These are phyloP conservation scores for Stegostoma tigrinum DNA, from an alignment of 2,113 vertebrate species.

Conservation along the genomic window DNA sequence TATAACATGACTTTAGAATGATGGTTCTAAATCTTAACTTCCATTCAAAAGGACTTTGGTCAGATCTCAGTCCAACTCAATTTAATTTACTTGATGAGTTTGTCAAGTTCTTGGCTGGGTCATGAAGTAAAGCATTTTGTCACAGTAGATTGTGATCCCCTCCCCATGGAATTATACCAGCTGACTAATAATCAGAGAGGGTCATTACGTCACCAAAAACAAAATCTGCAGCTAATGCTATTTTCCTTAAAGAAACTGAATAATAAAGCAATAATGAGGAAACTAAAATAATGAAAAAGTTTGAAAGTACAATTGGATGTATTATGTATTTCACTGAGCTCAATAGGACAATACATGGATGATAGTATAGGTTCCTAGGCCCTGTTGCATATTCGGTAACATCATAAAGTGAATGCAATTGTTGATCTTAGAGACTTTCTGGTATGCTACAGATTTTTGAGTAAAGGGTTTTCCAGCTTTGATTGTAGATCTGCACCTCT, in stretches of 20 bases:
- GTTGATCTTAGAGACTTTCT: background rate
- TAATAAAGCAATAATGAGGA: background rate
- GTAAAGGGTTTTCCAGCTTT: background rate
- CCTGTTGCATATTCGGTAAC: background rate
- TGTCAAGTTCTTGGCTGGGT: background rate
- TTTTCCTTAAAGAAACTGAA: background rate
- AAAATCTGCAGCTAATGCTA: background rate
- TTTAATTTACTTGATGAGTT: background rate
- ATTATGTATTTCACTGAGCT: background rate
- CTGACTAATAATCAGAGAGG: background rate
- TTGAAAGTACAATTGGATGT: background rate
- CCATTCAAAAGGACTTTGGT: background rate
- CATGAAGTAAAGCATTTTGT: slow-evolving; percentile 20
- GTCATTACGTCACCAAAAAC: background rate
- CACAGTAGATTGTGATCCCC: background rate
- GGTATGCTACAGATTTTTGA: background rate
- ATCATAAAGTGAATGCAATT: background rate
- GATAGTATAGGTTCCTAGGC: background rate
- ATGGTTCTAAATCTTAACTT: background rate
- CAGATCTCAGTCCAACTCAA: background rate
- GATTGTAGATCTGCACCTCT: background rate
- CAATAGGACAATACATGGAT: background rate
- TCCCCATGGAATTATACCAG: background rate
- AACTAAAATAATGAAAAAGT: background rate
- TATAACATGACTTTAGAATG: background rate